Base-by-base conservation (phyloP, 2,113 vertebrate species). In the Vicugna pacos region DNA sequence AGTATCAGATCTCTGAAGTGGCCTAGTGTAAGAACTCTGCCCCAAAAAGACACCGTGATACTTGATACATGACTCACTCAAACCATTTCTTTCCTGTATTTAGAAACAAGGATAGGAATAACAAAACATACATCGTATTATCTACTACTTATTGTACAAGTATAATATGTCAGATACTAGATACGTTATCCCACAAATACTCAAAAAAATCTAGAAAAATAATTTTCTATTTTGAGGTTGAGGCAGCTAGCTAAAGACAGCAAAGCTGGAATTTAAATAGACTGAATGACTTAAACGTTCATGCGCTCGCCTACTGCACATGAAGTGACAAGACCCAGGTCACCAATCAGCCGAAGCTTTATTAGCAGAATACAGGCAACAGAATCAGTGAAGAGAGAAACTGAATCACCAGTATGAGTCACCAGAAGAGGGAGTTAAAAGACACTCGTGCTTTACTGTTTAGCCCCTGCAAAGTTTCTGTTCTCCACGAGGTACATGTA, bases 161-260 rank as follows among this genome's bases (percentile, higher is more conserved):
- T 79, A 77, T 38, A 16, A 28, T 58, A 85, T 60, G 42, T 42
- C 9, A 86, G 20, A 28, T 26, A 84, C 32, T 85, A 56, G 46
- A 48, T 54, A 80, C 10, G 14, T 54, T 92, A 91, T n/a, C 26
- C 42, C 15, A 92, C 56, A 67, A 83, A 64, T 70, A 91, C 3
- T 58, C 4, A 11, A 19, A 88, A 65, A 83, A 79, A 72, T 32
- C 32, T 89, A 54, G 56, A 89, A 79, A 96, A 73, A 19, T 46
- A 73, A 67, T 90, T 77, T 91, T 89, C 38, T 97, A 73, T 73
- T 82, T 94, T 82, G 85, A 96, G 88, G 46, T 70, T 64, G 35
- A 93, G 56, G 73, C 50, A 94, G 38, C 24, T 87, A 92, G 50
- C 93, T 91, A 92, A 85, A 89, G 67, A 89, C 0, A 91, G 38